These are phyloP conservation scores for Phyllostomus discolor DNA, from an alignment of 2,113 vertebrate genomes.

Conservation along the genomic window DNA sequence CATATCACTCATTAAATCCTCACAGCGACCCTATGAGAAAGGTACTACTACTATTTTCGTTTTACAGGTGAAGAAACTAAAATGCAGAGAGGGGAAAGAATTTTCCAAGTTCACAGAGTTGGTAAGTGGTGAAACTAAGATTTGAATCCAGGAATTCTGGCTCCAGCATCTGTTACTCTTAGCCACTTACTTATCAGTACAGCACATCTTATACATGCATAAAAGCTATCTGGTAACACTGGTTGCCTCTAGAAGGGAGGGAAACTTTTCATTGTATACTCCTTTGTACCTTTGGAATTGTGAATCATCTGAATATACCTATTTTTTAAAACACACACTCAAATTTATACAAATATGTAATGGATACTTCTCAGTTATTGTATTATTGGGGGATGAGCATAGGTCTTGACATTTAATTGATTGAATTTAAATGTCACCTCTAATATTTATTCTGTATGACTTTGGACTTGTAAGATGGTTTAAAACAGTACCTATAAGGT, in stretches of 20 bases:
- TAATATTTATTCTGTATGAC: slow-evolving; percentile 44
- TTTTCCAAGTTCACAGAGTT: background rate
- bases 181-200: background rate
- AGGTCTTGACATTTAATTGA: background rate
- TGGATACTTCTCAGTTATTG: background rate
- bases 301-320: background rate
- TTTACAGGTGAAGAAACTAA: background rate
- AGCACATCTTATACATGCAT: background rate
- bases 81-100: background rate
- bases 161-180: background rate
- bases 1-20: background rate
- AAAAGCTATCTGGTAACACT: background rate
- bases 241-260: background rate
- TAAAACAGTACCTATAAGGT: slow-evolving; percentile 9
- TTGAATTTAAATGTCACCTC: slow-evolving; percentile 36
- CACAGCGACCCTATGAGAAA: background rate
- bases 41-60: background rate
- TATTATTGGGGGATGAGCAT: background rate
- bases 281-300: slow-evolving; percentile 3
- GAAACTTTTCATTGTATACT: background rate
- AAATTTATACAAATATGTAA: slow-evolving; percentile 18
- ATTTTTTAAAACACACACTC: background rate
- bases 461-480: slow-evolving; percentile 32
- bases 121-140: background rate
- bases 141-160: slow-evolving; percentile 19